phyloP scores from a whole-genome alignment of 2,888 invertebrate species.

The Heliconius ethilla region DNA sequence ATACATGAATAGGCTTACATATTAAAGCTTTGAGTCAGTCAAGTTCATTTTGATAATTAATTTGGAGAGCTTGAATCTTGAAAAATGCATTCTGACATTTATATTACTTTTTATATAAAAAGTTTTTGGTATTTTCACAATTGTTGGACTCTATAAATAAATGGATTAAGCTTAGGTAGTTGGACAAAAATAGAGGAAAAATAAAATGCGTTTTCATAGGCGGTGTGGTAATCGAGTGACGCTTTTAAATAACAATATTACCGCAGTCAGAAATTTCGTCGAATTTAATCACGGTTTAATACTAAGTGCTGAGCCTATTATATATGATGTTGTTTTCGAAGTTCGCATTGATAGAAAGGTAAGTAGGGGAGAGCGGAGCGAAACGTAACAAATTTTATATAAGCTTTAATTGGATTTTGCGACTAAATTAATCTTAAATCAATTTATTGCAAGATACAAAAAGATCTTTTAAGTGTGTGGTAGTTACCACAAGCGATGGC shows the following conservation, averaged over 20 bases:
- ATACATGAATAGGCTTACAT: not conserved
- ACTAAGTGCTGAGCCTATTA: slow-evolving; percentile 89
- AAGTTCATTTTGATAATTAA: not conserved
- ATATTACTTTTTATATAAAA: not conserved
- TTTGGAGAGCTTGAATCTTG: not conserved
- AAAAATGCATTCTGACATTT: not conserved
- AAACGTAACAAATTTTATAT: no score
- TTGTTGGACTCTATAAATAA: not conserved
- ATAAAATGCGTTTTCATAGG: slow-evolving; percentile 85
- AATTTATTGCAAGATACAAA: no score
- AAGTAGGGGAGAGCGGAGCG: slow-evolving; percentile 46
- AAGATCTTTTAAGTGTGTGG: no score
- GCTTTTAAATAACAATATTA: slow-evolving; percentile 90
- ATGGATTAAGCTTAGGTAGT: not conserved
- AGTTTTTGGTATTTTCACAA: no score
- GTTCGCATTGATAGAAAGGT: slow-evolving; percentile 95
- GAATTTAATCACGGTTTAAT: slow-evolving; percentile 95
- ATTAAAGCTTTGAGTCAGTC: not conserved
- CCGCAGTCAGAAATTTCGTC: slow-evolving; percentile 89
- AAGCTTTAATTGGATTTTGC: no score
- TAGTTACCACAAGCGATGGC: no score
- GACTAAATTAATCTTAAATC: no score
- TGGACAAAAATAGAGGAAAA: not conserved
- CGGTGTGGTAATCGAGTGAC: slow-evolving; percentile 93
- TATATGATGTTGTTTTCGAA: slow-evolving; percentile 92